phyloP scores from a whole-genome alignment of 2,888 invertebrate species.

The Xestobium rufovillosum region DNA sequence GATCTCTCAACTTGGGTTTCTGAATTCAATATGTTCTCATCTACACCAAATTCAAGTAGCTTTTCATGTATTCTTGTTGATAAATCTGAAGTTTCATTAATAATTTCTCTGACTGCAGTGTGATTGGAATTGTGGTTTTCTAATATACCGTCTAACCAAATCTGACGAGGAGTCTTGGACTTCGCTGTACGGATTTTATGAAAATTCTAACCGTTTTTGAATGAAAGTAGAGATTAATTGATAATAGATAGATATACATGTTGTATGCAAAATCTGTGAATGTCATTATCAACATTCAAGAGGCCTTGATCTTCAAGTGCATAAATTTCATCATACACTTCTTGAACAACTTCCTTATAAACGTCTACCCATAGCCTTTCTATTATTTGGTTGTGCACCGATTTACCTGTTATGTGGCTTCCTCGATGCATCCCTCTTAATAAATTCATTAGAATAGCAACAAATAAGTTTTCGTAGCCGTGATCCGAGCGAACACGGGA shows the following conservation, averaged over 20 bases:
- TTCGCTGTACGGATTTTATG: slow-evolving; percentile 12
- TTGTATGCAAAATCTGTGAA: neutral
- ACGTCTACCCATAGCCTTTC: slow-evolving; percentile 7
- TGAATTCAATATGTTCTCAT: no score
- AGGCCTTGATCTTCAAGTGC: slow-evolving; percentile 3
- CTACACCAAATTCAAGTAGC: no score
- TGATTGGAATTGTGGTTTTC: no score
- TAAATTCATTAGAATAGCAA: slow-evolving; percentile 11
- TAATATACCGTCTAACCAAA: no score
- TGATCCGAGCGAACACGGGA: slow-evolving; percentile 12
- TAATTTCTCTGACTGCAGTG: no score
- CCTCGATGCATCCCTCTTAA: slow-evolving; percentile 8
- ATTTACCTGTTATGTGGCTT: slow-evolving; percentile 13
- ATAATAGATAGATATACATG: neutral
- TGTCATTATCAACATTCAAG: slow-evolving; percentile 2
- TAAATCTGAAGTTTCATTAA: no score
- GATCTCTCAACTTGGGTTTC: no score
- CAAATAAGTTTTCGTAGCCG: slow-evolving; percentile 13
- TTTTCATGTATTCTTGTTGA: no score
- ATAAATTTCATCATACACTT: slow-evolving; percentile 1
- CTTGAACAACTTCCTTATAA: slow-evolving; percentile 7
- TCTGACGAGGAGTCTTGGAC: no score
- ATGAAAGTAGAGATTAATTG: slow-evolving; percentile 4
- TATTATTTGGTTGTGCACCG: slow-evolving; percentile 7
- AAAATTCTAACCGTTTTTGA: slow-evolving; percentile 3